Conservation (phyloP, 2,113 vertebrate genomes). For the Bostrychus sinensis region DNA sequence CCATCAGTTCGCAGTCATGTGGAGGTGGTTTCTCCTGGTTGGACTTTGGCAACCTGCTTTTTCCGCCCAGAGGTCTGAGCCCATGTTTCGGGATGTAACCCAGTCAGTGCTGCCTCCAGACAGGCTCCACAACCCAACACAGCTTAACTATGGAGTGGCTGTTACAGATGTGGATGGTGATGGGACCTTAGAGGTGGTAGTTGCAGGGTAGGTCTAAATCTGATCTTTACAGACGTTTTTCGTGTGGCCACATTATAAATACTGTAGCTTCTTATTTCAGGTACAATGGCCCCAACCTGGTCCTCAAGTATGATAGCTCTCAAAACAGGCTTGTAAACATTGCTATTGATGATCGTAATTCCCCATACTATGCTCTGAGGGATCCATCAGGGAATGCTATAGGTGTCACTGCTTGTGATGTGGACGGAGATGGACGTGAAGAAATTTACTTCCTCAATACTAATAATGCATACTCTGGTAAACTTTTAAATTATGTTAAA, state of each 20-base stretch:
- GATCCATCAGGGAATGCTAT: conserved; percentile 91
- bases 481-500: neutral
- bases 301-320: conserved; percentile 87
- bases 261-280: conserved; percentile 62
- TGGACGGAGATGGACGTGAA: conserved; percentile 92
- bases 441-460: conserved; percentile 99
- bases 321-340: conserved; percentile 86
- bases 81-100: conserved; percentile 86
- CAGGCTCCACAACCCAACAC: conserved; percentile 88
- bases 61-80: conserved; percentile 76
- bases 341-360: conserved; percentile 84
- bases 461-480: conserved; percentile 96
- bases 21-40: conserved; percentile 70
- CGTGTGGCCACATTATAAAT: neutral
- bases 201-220: conserved; percentile 86
- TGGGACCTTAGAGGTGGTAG: conserved; percentile 89
- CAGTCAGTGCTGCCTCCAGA: conserved; percentile 85
- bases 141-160: conserved; percentile 95
- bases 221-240: neutral
- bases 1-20: conserved; percentile 67
- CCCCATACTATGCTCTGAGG: conserved; percentile 87
- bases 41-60: conserved; percentile 64
- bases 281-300: conserved; percentile 93
- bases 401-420: conserved; percentile 92
- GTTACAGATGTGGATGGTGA: conserved; percentile 91